phyloP scores from a whole-genome alignment of 2,888 invertebrate species.

The Netelia fuscicornis region DNA sequence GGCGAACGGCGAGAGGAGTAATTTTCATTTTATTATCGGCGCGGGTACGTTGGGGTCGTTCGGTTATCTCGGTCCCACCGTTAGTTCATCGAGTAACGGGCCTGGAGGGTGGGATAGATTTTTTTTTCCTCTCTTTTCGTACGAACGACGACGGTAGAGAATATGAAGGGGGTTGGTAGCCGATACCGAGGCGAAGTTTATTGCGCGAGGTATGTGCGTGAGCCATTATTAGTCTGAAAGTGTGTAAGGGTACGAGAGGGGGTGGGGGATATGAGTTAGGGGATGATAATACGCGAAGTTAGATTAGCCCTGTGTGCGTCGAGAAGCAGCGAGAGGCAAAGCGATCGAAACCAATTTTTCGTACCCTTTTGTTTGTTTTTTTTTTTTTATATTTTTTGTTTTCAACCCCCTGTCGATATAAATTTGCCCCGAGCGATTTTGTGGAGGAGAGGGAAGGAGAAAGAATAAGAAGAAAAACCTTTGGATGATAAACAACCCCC shows the following conservation, averaged over 20 bases:
- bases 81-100: slow-evolving; percentile 48
- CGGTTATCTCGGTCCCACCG: slow-evolving; percentile 18
- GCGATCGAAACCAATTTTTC: not conserved
- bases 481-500: slow-evolving; percentile 25
- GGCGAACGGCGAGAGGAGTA: slow-evolving; percentile 9
- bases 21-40: slow-evolving; percentile 63
- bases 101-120: slow-evolving; percentile 8
- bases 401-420: not conserved
- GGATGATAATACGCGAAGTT: not conserved
- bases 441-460: not conserved
- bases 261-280: not conserved
- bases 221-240: not conserved
- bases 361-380: not conserved
- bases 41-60: slow-evolving; percentile 12
- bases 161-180: not conserved
- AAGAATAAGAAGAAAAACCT: slow-evolving; percentile 7
- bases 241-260: not conserved
- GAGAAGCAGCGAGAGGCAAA: not conserved
- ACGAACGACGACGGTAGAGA: not conserved
- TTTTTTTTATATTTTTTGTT: too few species aligned
- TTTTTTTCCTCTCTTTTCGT: slow-evolving; percentile 11
- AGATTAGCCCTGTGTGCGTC: not conserved
- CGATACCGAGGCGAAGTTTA: slow-evolving; percentile 13
- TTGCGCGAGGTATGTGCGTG: not conserved
- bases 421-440: not conserved